Evolutionary conservation across 2,113 vertebrate species (phyloP).

Genomic region (Corynorhinus townsendii): DNA sequence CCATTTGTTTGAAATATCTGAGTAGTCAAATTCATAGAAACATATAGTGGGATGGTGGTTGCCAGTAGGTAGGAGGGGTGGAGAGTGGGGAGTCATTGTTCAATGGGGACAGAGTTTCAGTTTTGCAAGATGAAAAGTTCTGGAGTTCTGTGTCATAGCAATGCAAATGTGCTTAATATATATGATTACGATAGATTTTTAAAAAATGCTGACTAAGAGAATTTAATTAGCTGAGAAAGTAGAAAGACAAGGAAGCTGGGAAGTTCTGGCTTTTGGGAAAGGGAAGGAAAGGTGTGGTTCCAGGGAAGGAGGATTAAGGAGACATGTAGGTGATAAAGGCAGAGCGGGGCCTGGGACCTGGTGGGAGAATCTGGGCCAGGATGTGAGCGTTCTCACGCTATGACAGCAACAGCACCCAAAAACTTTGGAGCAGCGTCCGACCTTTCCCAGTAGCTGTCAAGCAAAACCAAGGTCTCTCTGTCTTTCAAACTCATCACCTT

Average conservation of each 20-base stretch:
- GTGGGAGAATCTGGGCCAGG: background rate
- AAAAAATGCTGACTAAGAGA: background rate
- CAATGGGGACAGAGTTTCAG: background rate
- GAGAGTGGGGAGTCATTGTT: background rate
- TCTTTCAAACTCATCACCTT: background rate
- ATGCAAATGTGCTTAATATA: background rate
- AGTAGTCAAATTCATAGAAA: background rate
- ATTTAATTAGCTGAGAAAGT: background rate
- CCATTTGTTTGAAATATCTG: background rate
- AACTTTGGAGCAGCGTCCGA: background rate
- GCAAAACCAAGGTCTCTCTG: background rate
- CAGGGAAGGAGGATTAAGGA: background rate
- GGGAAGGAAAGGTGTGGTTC: background rate
- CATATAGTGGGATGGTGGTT: background rate
- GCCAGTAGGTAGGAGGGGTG: background rate
- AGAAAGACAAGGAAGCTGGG: background rate
- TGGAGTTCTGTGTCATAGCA: background rate
- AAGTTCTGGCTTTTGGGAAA: background rate
- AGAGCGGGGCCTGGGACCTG: background rate
- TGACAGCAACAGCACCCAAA: background rate
- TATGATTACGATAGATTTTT: background rate
- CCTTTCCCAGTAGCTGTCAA: background rate
- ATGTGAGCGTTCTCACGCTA: background rate
- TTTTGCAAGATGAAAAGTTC: background rate
- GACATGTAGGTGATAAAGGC: accelerated